Evolutionary conservation across 2,797 vertebrate genomes (phyloP).

Genomic region (Lutjanus campechanus): DNA sequence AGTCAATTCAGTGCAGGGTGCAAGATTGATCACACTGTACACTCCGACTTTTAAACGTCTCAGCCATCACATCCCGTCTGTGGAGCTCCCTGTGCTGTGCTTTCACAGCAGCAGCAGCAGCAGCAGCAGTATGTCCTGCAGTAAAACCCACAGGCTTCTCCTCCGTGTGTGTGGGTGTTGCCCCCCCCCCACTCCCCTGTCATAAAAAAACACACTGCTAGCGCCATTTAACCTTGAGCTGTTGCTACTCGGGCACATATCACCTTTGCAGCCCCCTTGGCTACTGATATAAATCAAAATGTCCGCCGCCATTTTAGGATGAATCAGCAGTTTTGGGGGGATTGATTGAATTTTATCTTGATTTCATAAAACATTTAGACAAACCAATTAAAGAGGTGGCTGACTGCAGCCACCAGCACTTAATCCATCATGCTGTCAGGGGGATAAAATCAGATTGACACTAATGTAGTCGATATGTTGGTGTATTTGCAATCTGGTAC

Average conservation of each 20-base stretch:
- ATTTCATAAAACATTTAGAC: constrained; percentile 88
- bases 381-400: constrained; percentile 86
- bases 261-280: constrained; percentile 70
- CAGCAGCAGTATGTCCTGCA: constrained; percentile 43
- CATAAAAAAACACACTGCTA: constrained; percentile 53
- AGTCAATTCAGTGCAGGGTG: constrained; percentile 35
- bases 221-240: constrained; percentile 81
- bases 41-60: constrained; percentile 25
- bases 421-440: constrained; percentile 81
- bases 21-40: constrained; percentile 52
- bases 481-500: constrained; percentile 73
- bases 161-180: constrained; percentile 56
- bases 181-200: constrained; percentile 2
- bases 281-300: constrained; percentile 82
- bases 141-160: constrained; percentile 49
- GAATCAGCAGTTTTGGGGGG: constrained; percentile 81
- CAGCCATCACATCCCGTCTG: constrained; percentile 14
- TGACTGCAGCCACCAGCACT: constrained; percentile 77
- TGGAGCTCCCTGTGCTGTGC: constrained; percentile 13
- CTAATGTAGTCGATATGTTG: constrained; percentile 80
- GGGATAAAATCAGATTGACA: constrained; percentile 74
- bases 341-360: constrained; percentile 84
- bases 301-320: constrained; percentile 68
- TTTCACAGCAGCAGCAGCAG: constrained; percentile 26
- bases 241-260: constrained; percentile 68